Conservation (phyloP, 2,888 invertebrate species). For the Amiota communis region DNA sequence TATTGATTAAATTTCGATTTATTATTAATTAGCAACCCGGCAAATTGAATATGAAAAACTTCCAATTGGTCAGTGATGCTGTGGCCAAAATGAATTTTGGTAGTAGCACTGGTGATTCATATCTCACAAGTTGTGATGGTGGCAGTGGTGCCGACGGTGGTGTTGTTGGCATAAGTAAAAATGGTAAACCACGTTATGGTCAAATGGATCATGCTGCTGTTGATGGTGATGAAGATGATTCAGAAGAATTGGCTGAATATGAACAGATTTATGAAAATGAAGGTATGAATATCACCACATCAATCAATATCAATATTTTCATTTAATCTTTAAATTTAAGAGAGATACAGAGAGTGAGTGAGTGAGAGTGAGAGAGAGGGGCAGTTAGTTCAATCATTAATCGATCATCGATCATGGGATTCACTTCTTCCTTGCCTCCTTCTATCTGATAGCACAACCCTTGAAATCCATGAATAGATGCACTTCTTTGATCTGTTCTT, state of each 20-base stretch:
- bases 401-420: no score
- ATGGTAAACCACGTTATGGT: slow-evolving; percentile 60
- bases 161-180: slow-evolving; percentile 48
- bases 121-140: slow-evolving; percentile 55
- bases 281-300: slow-evolving; percentile 73
- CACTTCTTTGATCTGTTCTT: no score
- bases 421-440: no score
- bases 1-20: no score
- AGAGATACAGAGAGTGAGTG: no score
- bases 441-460: no score
- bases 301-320: not conserved
- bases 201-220: slow-evolving; percentile 81
- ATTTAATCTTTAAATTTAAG: not conserved
- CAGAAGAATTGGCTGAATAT: slow-evolving; percentile 81
- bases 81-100: slow-evolving; percentile 82
- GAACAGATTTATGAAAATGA: slow-evolving; percentile 80
- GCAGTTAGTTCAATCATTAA: no score
- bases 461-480: no score
- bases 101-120: slow-evolving; percentile 63
- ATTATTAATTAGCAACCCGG: slow-evolving; percentile 83
- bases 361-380: no score
- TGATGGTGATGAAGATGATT: slow-evolving; percentile 82
- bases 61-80: slow-evolving; percentile 90
- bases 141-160: slow-evolving; percentile 47
- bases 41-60: slow-evolving; percentile 91